Conservation (phyloP, 1,140 invertebrate species). For the Aporrectodea caliginosa region DNA sequence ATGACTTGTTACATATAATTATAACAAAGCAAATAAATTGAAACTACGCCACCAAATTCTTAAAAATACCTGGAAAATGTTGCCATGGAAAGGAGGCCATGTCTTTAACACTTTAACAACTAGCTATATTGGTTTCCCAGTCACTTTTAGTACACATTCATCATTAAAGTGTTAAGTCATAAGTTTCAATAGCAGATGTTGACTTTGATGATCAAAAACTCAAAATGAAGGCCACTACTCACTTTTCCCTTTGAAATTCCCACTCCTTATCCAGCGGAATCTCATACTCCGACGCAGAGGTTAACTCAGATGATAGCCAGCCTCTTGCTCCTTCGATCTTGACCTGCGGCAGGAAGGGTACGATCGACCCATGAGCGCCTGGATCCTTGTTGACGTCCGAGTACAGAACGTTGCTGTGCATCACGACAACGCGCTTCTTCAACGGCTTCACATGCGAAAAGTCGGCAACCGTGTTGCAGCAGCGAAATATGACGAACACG, state of each 20-base stretch:
- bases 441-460: neutral
- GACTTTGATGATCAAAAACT: too few species aligned
- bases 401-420: constrained; percentile 45
- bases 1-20: too few species aligned
- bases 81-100: too few species aligned
- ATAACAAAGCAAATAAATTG: too few species aligned
- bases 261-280: constrained; percentile 84
- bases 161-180: too few species aligned
- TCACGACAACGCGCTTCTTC: constrained; percentile 71
- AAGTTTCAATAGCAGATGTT: too few species aligned
- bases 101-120: too few species aligned
- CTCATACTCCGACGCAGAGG: constrained; percentile 77
- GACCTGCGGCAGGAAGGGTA: constrained; percentile 53
- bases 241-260: constrained; percentile 79
- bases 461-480: neutral
- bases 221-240: constrained; percentile 23
- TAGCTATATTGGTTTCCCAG: too few species aligned
- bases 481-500: neutral
- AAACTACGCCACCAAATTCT: neutral
- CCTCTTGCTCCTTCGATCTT: constrained; percentile 51
- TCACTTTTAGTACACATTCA: too few species aligned
- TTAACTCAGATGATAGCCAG: constrained; percentile 53
- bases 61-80: too few species aligned
- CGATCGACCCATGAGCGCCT: constrained; percentile 37
- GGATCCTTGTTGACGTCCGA: constrained; percentile 37